Evolutionary conservation across 2,888 invertebrate species (phyloP).

Genomic region (Leptinotarsa tumamoca): DNA sequence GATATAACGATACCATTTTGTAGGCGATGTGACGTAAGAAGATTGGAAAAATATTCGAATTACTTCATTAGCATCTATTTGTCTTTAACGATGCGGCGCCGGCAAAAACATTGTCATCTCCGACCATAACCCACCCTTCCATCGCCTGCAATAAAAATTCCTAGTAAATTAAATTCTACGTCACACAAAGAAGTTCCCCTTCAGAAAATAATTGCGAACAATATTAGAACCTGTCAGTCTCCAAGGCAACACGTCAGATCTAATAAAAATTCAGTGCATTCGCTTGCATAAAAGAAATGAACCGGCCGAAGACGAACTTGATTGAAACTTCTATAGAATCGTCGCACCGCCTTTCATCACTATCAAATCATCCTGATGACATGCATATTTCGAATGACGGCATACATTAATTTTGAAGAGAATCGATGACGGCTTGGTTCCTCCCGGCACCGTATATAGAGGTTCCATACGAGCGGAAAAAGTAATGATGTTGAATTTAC

Average conservation of each 20-base stretch:
- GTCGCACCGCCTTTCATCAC: conserved; percentile 35
- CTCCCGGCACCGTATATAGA: conserved; percentile 38
- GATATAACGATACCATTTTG: background rate
- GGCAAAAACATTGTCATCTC: conserved; percentile 21
- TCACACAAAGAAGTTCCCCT: conserved; percentile 29
- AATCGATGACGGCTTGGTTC: conserved; percentile 37
- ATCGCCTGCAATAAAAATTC: conserved; percentile 28
- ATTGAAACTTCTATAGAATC: conserved; percentile 35
- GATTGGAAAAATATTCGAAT: background rate
- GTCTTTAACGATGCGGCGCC: background rate
- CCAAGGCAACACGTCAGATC: background rate
- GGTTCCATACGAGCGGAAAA: conserved; percentile 20
- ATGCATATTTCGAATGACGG: conserved; percentile 33
- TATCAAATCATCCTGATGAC: conserved; percentile 32
- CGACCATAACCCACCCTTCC: conserved; percentile 24
- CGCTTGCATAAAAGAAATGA: conserved; percentile 12
- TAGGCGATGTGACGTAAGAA: background rate
- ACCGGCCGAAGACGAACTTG: conserved; percentile 23
- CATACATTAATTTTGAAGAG: conserved; percentile 36
- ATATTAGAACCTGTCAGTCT: conserved; percentile 22
- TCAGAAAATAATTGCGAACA: conserved; percentile 25
- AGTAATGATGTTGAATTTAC: conserved; percentile 33
- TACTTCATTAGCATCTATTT: background rate
- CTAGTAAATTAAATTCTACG: conserved; percentile 31
- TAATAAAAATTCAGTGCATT: conserved; percentile 13